Conservation (phyloP, 2,888 invertebrate genomes). For the Saturnia pavonia region DNA sequence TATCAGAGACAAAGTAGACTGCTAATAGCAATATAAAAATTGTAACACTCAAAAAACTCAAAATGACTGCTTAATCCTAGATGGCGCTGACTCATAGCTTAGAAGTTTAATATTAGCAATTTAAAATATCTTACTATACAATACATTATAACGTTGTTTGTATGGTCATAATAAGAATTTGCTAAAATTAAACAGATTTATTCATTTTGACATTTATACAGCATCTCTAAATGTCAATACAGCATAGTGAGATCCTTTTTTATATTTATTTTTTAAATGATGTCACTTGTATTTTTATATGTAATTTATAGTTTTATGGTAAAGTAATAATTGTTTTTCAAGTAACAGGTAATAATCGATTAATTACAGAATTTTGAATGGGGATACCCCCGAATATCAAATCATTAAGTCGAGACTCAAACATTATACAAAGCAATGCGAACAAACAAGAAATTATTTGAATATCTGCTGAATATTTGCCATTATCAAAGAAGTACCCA, state of each 20-base stretch:
- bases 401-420: constrained; percentile 18
- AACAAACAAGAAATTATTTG: constrained; percentile 41
- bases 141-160: background rate
- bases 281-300: background rate
- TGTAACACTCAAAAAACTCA: no score
- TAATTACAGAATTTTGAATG: background rate
- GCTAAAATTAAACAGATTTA: background rate
- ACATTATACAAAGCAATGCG: constrained; percentile 16
- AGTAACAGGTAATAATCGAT: background rate
- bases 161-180: background rate
- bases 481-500: constrained; percentile 61
- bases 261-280: background rate
- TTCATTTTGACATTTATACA: no score
- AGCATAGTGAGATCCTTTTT: no score
- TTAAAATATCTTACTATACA: no score
- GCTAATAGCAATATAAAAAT: no score
- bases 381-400: background rate
- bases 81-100: no score
- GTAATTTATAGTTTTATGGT: no score
- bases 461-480: constrained; percentile 65
- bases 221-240: no score
- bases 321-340: no score
- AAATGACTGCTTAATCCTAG: no score
- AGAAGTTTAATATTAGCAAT: no score
- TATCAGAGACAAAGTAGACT: no score